These are phyloP conservation scores for Eumacrocentrus americanus DNA, from an alignment of 2,888 invertebrate species.

Conservation along the genomic window DNA sequence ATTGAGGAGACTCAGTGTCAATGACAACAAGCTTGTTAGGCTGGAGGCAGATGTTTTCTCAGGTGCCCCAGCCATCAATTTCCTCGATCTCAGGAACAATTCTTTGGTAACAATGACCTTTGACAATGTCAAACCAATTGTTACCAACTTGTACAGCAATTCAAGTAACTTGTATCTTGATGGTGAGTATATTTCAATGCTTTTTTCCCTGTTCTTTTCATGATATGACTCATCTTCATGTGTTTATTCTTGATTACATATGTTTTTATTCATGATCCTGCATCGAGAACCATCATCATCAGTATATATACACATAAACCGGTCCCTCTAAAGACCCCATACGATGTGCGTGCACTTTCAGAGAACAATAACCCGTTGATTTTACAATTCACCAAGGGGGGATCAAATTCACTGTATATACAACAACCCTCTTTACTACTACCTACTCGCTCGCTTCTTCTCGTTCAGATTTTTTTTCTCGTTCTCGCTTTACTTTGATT, in stretches of 20 bases:
- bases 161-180: conserved; percentile 77
- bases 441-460: conserved; percentile 11
- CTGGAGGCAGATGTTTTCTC: conserved; percentile 76
- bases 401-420: conserved; percentile 25
- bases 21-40: conserved; percentile 76
- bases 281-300: conserved; percentile 21
- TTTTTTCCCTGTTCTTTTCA: not conserved
- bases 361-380: conserved; percentile 48
- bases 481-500: conserved; percentile 8
- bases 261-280: conserved; percentile 23
- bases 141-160: conserved; percentile 77
- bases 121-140: conserved; percentile 78
- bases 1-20: conserved; percentile 74
- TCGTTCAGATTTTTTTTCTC: conserved; percentile 18
- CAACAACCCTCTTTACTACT: conserved; percentile 14
- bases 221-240: not conserved
- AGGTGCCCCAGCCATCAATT: conserved; percentile 74
- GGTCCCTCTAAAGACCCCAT: conserved; percentile 21
- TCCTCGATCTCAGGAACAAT: conserved; percentile 80
- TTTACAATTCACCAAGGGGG: conserved; percentile 49
- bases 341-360: not conserved
- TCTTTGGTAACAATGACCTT: conserved; percentile 77
- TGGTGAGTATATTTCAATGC: conserved; percentile 67
- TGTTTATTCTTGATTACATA: conserved; percentile 30
- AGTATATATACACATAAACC: conserved; percentile 21